These are phyloP conservation scores for Pristis pectinata DNA, from an alignment of 2,797 vertebrate genomes.

Conservation along the genomic window DNA sequence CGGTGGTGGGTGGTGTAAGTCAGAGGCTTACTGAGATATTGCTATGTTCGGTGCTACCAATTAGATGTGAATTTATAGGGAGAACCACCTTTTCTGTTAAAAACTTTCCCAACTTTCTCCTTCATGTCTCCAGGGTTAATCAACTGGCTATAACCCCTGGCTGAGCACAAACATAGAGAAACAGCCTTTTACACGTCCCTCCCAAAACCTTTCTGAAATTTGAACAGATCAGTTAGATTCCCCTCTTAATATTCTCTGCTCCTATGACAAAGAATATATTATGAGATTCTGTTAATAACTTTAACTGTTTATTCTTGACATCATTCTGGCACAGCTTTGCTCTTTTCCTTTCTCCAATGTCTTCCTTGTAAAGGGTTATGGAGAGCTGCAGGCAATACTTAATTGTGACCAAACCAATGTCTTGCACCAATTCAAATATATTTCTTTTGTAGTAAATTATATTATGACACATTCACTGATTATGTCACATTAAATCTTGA, in stretches of 20 bases:
- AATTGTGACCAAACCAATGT: neutral
- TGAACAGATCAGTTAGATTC: neutral
- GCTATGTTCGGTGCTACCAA: too few species aligned
- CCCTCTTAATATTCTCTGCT: neutral
- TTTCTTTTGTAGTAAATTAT: neutral
- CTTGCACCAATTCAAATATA: neutral
- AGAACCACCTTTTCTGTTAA: neutral
- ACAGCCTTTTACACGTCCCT: neutral
- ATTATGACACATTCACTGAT: slow-evolving; percentile 10
- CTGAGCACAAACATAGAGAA: neutral
- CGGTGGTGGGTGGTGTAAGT: neutral
- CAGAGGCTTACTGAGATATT: neutral
- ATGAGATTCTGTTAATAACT: neutral
- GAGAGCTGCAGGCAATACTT: neutral
- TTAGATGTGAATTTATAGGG: too few species aligned
- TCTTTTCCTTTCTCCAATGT: neutral
- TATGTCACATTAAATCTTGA: slow-evolving; percentile 1
- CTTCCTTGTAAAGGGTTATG: neutral
- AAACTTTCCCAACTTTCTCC: neutral
- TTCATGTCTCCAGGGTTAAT: neutral
- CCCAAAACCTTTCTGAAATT: neutral
- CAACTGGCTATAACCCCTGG: neutral
- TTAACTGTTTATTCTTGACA: neutral
- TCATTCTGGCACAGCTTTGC: neutral
- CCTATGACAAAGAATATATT: neutral